Evolutionary conservation across 2,797 vertebrate species (phyloP), one percentile per base, ranked within the genome.

Genomic region (Danio choprae): DNA sequence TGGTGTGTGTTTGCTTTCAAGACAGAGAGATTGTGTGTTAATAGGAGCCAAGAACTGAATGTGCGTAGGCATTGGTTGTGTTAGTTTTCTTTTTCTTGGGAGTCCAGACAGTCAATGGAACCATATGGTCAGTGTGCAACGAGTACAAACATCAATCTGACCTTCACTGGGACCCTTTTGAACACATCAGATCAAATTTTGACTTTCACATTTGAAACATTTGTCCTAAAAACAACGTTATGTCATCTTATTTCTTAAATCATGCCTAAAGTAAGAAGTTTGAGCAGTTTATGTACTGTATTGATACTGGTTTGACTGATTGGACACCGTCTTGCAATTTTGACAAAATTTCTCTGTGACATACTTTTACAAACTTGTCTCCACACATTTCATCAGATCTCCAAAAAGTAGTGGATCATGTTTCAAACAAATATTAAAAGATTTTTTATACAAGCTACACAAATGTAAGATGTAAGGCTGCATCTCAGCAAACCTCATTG

Each of bases 11-110:
- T 22, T 13, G 62, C 44, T 73, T 73, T 44, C 41, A 73, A 60
- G 71, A 60, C 10, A n/a, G 22, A 22, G 46, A 72, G 55, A 60
- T 60, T 73, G 53, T 46, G 41, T 73, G 44, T 46, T 48, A 60
- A 74, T 60, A n/a, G 43, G 13, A 10, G 43, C 56, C 71, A 60
- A n/a, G 20, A 60, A 46, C 22, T 60, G 43, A 74, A 48, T n/a
- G 15, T 74, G 20, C 5, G 1, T 60, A 74, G 43, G 43, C 15
- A 74, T 60, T 20, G 4, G 15, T 60, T 72, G 36, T 55, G 48
- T 70, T 18, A 10, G 67, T 70, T 70, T 71, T 43, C 11, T 20
- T 41, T n/a, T 56, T 71, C 4, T 56, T 59, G 1, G 3, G 12
- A 58, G 38, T 22, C 6, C 15, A 22, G 4, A 12, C 70, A 43